Conservation (phyloP, 2,888 invertebrate species). For the Nasonia oneida region DNA sequence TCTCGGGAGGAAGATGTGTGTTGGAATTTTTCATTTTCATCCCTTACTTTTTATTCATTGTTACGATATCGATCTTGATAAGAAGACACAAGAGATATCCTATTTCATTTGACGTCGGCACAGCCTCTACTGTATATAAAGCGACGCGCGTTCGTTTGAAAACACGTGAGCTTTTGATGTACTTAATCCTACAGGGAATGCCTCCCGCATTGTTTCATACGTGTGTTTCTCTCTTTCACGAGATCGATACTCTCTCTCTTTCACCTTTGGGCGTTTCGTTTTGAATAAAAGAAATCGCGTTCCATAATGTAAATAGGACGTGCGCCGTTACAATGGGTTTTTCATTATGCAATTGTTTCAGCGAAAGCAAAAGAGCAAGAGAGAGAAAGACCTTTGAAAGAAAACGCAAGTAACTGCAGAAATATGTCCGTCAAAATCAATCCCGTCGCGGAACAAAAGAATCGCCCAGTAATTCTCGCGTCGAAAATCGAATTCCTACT, state of each 20-base stretch:
- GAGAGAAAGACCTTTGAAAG: neutral
- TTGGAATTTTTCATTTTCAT: neutral
- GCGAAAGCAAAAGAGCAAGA: neutral
- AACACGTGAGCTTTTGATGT: neutral
- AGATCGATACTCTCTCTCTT: conserved; percentile 58
- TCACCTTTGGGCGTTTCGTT: conserved; percentile 56
- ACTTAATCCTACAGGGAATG: conserved; percentile 3
- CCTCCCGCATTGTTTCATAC: neutral
- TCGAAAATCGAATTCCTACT: neutral
- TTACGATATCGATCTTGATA: neutral
- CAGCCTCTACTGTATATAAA: neutral
- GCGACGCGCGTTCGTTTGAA: neutral
- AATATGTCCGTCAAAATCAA: conserved; percentile 4
- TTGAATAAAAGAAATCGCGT: neutral
- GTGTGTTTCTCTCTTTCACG: neutral
- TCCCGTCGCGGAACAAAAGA: neutral
- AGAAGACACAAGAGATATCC: neutral
- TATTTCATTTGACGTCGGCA: neutral
- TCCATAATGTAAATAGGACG: conserved; percentile 1
- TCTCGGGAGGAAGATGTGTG: neutral
- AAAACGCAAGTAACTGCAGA: neutral
- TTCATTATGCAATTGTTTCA: neutral
- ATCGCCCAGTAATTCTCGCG: conserved; percentile 1
- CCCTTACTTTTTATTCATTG: neutral
- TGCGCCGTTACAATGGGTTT: neutral